A percentile compares a stretch with the other conserved stretches of the same genome.
phyloP scores from a whole-genome alignment of 30 jellyfish, hydroid and myxozoan species.

The Clytia hemisphaerica region DNA sequence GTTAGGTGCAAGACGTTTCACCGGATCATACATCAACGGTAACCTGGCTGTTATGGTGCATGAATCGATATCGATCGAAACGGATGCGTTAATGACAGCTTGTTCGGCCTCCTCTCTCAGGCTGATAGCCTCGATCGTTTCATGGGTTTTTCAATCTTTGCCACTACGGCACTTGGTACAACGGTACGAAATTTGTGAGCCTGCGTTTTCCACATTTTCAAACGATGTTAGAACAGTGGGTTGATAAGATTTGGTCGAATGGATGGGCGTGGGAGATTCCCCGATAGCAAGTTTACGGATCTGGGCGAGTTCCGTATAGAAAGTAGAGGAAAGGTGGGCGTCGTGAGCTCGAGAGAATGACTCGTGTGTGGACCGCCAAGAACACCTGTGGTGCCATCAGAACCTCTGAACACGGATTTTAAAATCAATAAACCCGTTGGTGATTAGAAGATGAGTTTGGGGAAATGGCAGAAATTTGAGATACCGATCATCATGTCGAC shows the following conservation, averaged over 20 bases:
- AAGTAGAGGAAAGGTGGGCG: too few relatives aligned
- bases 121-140: background rate
- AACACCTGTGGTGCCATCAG: too few relatives aligned
- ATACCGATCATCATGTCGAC: too few relatives aligned
- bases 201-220: background rate
- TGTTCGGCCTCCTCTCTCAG: background rate
- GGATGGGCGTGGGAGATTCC: background rate
- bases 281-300: background rate
- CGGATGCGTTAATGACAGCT: background rate
- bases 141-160: background rate
- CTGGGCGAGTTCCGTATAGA: background rate
- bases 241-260: too few relatives aligned
- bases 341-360: background rate
- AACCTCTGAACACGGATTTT: too few relatives aligned
- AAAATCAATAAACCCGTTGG: too few relatives aligned
- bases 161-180: background rate
- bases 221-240: too few relatives aligned
- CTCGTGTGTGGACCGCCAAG: conserved; percentile 15
- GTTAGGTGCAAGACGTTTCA: background rate
- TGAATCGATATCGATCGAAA: background rate
- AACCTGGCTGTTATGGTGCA: background rate
- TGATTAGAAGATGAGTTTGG: too few relatives aligned
- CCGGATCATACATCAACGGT: background rate
- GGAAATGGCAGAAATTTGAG: too few relatives aligned
- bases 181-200: background rate